Base-by-base conservation (phyloP, 2,113 vertebrate species). In the Vombatus ursinus region DNA sequence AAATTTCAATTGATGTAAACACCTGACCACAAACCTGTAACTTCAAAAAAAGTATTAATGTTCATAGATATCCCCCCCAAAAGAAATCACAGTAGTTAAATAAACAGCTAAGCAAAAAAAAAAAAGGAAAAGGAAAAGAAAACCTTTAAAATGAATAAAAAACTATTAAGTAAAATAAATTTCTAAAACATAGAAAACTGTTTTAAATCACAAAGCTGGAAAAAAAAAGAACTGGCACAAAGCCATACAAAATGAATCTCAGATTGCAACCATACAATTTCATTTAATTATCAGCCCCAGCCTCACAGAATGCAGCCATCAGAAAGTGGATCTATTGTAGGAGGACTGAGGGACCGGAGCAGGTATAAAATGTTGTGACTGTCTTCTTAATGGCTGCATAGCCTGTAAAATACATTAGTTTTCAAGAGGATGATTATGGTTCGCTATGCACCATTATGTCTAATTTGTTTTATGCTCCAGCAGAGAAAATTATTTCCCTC, bases 381-480 rank as follows among this genome's bases (percentile, higher is more conserved):
- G 95, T 26, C 61, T 98, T 98, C 91, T 98, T 97, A 98, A 98
- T 98, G 96, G 96, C 90, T 98, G 97, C 96, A 97, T 97, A 98
- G 93, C 94, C 95, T 94, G 92, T 96, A 97, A 98, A 98, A 98
- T 90, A 68, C 94, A 97, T 98, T 98, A 84, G 0, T 98, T 98
- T 98, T 98, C 97, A 97, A 98, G 95, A 98, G 94, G 52, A 90
- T 98, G 97, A 98, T 98, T 98, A 98, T 94, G 95, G 92, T 96
- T 98, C 98, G 96, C 96, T 98, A 98, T 98, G 94, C 97, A 97
- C 91, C 96, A 98, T 98, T 98, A 98, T 97, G 98, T 98, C 97
- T 98, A 98, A 99, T 98, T 98, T 98, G 97, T 96, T 98, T 98
- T 98, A 98, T 98, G 97, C 92, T 98, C 90, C 96, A 98, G 96